Evolutionary conservation across 1,140 invertebrate genomes (phyloP).

Genomic region (Dendrolimus punctatus): DNA sequence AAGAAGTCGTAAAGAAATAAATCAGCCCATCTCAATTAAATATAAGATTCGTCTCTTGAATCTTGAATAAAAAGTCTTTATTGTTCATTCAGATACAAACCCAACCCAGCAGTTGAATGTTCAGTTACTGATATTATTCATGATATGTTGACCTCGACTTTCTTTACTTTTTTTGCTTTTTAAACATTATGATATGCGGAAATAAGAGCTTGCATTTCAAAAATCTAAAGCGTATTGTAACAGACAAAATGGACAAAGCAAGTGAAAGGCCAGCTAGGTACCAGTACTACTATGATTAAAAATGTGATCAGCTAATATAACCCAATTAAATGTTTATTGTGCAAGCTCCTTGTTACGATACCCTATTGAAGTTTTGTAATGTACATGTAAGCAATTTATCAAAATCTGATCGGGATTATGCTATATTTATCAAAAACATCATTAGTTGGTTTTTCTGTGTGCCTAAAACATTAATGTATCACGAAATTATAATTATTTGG

Average conservation of each 20-base stretch:
- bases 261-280: conserved; percentile 49
- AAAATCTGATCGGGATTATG: conserved; percentile 25
- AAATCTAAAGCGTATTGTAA: conserved; percentile 3
- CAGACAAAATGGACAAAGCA: conserved; percentile 29
- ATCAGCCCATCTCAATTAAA: too few relatives aligned
- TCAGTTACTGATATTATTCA: too few relatives aligned
- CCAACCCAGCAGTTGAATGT: too few relatives aligned
- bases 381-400: conserved; percentile 30
- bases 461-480: conserved; percentile 2
- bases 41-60: too few relatives aligned
- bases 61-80: too few relatives aligned
- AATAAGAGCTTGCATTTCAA: conserved; percentile 3
- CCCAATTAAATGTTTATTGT: conserved; percentile 62
- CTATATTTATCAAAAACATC: conserved; percentile 22
- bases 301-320: conserved; percentile 54
- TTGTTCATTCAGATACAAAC: too few relatives aligned
- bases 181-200: conserved; percentile 5
- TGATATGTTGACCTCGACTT: too few relatives aligned
- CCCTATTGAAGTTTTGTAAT: conserved; percentile 49
- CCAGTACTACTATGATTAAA: conserved; percentile 41
- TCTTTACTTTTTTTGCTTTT: background rate
- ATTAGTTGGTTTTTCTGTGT: conserved; percentile 6
- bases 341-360: conserved; percentile 52
- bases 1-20: too few relatives aligned
- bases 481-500: background rate